phyloP scores from a whole-genome alignment of 1,140 invertebrate species.

The Zaprionus tsacasi region DNA sequence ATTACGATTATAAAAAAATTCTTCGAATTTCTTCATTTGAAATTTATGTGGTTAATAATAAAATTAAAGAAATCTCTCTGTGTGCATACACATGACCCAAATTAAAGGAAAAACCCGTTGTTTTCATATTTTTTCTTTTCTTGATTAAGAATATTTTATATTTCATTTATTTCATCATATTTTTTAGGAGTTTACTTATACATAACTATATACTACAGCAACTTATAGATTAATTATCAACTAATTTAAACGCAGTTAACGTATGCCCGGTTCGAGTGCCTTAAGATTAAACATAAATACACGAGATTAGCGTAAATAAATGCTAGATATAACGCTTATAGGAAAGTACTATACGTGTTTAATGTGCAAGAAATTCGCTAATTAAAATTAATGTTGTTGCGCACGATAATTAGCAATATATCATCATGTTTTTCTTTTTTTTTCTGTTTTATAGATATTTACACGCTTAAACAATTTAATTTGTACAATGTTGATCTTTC shows the following conservation, averaged over 20 bases:
- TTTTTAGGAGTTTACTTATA: slow-evolving; percentile 50
- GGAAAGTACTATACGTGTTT: slow-evolving; percentile 26
- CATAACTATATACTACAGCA: slow-evolving; percentile 59
- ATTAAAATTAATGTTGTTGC: slow-evolving; percentile 63
- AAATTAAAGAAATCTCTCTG: background rate
- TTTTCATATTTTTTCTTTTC: slow-evolving; percentile 49
- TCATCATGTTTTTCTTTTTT: slow-evolving; percentile 6
- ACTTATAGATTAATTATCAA: slow-evolving; percentile 30
- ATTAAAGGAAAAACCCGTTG: slow-evolving; percentile 3
- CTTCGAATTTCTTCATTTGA: background rate
- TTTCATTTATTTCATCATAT: slow-evolving; percentile 68
- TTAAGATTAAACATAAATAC: slow-evolving; percentile 44
- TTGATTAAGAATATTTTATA: slow-evolving; percentile 75
- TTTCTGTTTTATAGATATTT: slow-evolving; percentile 52
- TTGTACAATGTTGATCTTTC: slow-evolving; percentile 66
- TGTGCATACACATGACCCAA: background rate
- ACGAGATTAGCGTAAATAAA: slow-evolving; percentile 60
- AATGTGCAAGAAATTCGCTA: slow-evolving; percentile 68
- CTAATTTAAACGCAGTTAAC: background rate
- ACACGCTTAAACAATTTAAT: slow-evolving; percentile 65
- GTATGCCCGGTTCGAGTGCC: slow-evolving; percentile 2
- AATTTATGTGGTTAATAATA: background rate
- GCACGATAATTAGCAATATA: background rate
- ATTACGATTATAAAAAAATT: background rate
- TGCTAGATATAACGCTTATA: slow-evolving; percentile 51